Evolutionary conservation across 2,797 vertebrate genomes (phyloP).

Genomic region (Oreortyx pictus): DNA sequence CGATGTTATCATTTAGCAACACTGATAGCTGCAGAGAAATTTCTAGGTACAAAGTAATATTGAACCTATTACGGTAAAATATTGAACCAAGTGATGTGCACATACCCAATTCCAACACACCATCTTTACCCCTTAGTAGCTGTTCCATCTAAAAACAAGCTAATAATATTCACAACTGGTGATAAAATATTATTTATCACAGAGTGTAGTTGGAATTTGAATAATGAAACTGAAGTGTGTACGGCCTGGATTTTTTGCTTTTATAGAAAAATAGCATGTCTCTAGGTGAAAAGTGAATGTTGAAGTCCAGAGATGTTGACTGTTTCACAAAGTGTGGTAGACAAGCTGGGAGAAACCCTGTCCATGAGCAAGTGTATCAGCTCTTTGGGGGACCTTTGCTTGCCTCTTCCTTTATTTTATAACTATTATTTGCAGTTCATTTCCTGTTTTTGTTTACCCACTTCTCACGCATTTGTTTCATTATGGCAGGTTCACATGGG

Average conservation of each 20-base stretch:
- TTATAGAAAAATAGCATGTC: not conserved
- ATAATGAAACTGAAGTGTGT: not conserved
- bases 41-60: not conserved
- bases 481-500: not conserved
- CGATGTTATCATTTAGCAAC: not conserved
- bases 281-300: not conserved
- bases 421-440: not conserved
- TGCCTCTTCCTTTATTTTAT: not conserved
- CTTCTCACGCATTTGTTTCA: not conserved
- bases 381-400: not conserved
- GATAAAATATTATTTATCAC: not conserved
- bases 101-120: not conserved
- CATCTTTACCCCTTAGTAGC: not conserved
- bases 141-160: not conserved
- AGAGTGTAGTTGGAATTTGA: not conserved
- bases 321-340: not conserved
- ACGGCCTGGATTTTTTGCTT: not conserved
- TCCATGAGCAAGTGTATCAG: accelerated
- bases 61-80: not conserved
- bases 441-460: not conserved
- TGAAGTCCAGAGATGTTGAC: not conserved
- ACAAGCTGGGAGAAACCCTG: not conserved
- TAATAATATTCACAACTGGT: not conserved
- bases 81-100: not conserved
- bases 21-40: not conserved